A percentile compares a stretch with the other conserved stretches of the same genome.
These are phyloP conservation scores for Zaprionus vittiger DNA, from an alignment of 1,140 invertebrate species.

Conservation along the genomic window DNA sequence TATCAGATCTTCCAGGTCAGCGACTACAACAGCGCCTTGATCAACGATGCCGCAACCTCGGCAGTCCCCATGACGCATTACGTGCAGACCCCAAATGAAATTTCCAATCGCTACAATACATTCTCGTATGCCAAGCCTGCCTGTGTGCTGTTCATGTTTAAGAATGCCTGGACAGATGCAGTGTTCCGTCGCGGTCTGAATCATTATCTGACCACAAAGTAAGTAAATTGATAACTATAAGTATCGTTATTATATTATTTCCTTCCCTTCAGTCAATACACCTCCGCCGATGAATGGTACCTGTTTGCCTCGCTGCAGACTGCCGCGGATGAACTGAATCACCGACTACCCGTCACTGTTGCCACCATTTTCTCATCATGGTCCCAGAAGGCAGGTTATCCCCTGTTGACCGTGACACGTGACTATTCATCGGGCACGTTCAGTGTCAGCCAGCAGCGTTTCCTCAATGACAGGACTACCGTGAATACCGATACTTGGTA, in stretches of 20 bases:
- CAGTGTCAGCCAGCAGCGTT: slow-evolving; percentile 84
- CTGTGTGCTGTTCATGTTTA: slow-evolving; percentile 95
- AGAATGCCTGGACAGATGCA: slow-evolving; percentile 93
- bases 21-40: slow-evolving; percentile 66
- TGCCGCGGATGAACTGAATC: slow-evolving; percentile 65
- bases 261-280: slow-evolving; percentile 82
- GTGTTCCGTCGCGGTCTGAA: slow-evolving; percentile 92
- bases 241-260: slow-evolving; percentile 3
- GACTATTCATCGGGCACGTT: slow-evolving; percentile 79
- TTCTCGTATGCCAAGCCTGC: slow-evolving; percentile 88
- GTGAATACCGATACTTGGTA: slow-evolving; percentile 83
- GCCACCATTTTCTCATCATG: slow-evolving; percentile 85
- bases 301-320: slow-evolving; percentile 84
- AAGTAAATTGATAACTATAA: slow-evolving; percentile 48
- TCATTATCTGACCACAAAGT: slow-evolving; percentile 89
- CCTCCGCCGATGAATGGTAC: slow-evolving; percentile 75
- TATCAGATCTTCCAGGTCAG: slow-evolving; percentile 89
- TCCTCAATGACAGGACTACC: slow-evolving; percentile 52
- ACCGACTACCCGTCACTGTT: slow-evolving; percentile 38
- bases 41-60: slow-evolving; percentile 59
- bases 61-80: slow-evolving; percentile 89
- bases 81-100: slow-evolving; percentile 87
- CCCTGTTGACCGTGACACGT: slow-evolving; percentile 85
- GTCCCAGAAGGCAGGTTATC: slow-evolving; percentile 85
- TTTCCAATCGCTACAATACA: slow-evolving; percentile 88